Conservation (phyloP, 2,113 vertebrate species). For the Lipotes vexillifer region DNA sequence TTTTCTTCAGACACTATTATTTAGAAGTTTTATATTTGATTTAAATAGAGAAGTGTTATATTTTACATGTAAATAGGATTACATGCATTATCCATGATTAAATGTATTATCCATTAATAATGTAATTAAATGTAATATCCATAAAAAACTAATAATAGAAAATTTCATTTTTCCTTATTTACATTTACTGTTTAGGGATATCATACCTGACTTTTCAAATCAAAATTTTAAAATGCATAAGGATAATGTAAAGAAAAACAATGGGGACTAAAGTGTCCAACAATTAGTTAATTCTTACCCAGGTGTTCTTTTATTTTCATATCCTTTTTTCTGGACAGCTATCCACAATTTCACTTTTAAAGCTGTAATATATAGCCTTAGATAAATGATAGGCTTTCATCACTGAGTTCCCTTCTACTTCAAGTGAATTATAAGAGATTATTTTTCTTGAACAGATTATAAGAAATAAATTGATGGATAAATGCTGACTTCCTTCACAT, state of each 20-base stretch:
- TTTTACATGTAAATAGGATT: background rate
- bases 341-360: background rate
- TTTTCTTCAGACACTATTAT: constrained; percentile 29
- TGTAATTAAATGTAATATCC: too few species aligned
- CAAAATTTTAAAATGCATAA: background rate
- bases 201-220: background rate
- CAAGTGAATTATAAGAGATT: background rate
- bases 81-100: too few species aligned
- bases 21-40: constrained; percentile 8
- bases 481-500: background rate
- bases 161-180: background rate
- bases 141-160: background rate
- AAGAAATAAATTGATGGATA: background rate
- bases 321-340: background rate
- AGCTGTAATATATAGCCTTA: background rate
- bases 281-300: background rate
- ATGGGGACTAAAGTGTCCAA: background rate
- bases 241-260: background rate
- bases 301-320: background rate
- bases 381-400: background rate
- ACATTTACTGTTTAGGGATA: background rate
- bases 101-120: too few species aligned
- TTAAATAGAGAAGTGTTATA: background rate
- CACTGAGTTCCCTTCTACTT: background rate
- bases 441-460: background rate